Base-by-base conservation (phyloP, 2,113 vertebrate genomes). In the Chaetura pelagica region DNA sequence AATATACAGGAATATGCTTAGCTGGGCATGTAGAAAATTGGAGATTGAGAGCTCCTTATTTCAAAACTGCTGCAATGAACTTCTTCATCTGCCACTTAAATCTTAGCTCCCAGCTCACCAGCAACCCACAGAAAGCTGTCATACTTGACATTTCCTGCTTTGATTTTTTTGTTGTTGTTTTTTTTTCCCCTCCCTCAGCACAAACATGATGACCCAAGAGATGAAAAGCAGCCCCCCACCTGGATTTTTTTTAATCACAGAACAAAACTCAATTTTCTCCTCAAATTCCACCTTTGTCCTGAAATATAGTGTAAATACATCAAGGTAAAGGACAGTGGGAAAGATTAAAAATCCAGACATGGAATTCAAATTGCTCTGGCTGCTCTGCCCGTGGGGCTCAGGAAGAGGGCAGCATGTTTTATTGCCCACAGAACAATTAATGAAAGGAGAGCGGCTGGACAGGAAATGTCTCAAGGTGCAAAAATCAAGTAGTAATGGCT, bases 31-130 rank as follows among this genome's bases (percentile, higher is more conserved):
- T 48, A 76, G 74, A 66, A 85, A 85, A 90, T 4, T 46, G 46
- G 24, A 63, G 67, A 92, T 93, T 95, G 93, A 84, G 59, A 67
- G 59, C 55, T 48, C 73, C 38, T 12, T 81, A 89, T 90, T 92
- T 95, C 91, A 96, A 75, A 94, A 63, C 22, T 63, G 40, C 52
- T 78, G 89, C 82, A 83, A 92, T 18, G n/a, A 93, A 73, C 59
- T 93, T n/a, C 52, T 71, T 80, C 68, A 89, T 78, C 72, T 90
- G 80, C 48, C 48, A 46, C 57, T 93, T 94, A 59, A 94, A 90
- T 84, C 83, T 89, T 32, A 67, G 72, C 94, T 94, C 63, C 46
- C 5, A 5, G 62, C 72, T 90, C 51, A 74, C 63, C 63, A 59
- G 29, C 24, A 54, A 7, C 29, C 27, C 52, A 34, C 0, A 84